Percentiles rank a stretch among this genome's conserved stretches.
Conservation (phyloP, 92 coral and sea anemone genomes). For the Parazoanthus swiftii region DNA sequence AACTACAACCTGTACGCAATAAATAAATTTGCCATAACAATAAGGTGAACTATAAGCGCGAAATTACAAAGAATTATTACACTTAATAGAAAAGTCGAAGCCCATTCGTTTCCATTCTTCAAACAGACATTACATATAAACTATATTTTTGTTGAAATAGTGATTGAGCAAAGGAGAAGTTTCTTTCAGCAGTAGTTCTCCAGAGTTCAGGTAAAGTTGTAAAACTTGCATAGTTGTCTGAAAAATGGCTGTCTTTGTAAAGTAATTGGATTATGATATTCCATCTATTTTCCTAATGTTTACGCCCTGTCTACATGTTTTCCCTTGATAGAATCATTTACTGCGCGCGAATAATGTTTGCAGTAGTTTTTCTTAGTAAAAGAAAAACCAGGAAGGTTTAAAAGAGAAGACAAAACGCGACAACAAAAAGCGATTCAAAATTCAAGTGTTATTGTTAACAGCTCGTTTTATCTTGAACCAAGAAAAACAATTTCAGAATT, state of each 20-base stretch:
- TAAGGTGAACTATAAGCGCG: not conserved
- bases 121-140: not conserved
- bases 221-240: not conserved
- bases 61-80: not conserved
- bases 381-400: not conserved
- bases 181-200: not conserved
- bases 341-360: not conserved
- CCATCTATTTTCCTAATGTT: not conserved
- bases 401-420: not conserved
- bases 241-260: not conserved
- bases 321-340: not conserved
- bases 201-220: not conserved
- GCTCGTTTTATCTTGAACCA: not conserved
- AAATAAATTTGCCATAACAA: not conserved
- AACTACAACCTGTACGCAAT: not conserved
- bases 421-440: not conserved
- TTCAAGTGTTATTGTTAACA: conserved; percentile 11
- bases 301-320: not conserved
- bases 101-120: not conserved
- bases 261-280: not conserved
- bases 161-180: not conserved
- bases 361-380: not conserved
- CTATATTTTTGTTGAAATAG: not conserved
- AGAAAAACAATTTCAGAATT: not conserved
- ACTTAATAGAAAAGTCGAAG: not conserved